Evolutionary conservation across 2,888 invertebrate species (phyloP).

Genomic region (Xanthia icteritia): DNA sequence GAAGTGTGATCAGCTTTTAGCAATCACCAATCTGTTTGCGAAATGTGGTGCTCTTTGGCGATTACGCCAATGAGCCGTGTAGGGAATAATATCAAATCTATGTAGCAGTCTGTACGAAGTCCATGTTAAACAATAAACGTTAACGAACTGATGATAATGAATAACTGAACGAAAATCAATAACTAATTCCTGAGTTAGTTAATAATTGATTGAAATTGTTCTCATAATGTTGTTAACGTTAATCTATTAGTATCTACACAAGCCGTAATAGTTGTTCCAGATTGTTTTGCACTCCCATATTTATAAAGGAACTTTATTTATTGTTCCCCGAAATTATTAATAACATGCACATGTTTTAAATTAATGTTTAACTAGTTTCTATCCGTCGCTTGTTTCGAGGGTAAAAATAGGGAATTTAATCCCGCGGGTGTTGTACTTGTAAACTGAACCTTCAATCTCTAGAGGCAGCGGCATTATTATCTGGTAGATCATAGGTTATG

Average conservation of each 20-base stretch:
- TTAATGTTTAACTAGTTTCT: slow-evolving; percentile 52
- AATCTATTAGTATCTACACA: slow-evolving; percentile 36
- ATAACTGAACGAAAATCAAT: slow-evolving; percentile 35
- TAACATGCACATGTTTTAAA: slow-evolving; percentile 37
- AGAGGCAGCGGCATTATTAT: slow-evolving; percentile 17
- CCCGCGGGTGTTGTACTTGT: slow-evolving; percentile 38
- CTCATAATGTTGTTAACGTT: slow-evolving; percentile 43
- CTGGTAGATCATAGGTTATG: background rate
- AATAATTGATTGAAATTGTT: slow-evolving; percentile 43
- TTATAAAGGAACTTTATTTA: slow-evolving; percentile 23
- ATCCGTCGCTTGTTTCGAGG: slow-evolving; percentile 27
- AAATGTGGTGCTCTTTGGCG: background rate
- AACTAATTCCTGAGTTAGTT: slow-evolving; percentile 24
- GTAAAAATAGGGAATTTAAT: slow-evolving; percentile 48
- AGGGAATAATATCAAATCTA: background rate
- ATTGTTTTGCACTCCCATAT: slow-evolving; percentile 28
- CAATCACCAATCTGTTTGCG: background rate
- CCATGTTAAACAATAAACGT: slow-evolving; percentile 3
- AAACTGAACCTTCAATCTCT: slow-evolving; percentile 24
- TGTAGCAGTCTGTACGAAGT: background rate
- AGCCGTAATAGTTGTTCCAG: slow-evolving; percentile 27
- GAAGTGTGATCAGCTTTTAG: background rate
- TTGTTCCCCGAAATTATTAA: slow-evolving; percentile 49
- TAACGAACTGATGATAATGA: slow-evolving; percentile 11
- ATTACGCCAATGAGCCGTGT: background rate